A percentile compares a stretch with the other conserved stretches of the same genome.
Conservation (phyloP, 2,888 invertebrate species). For the Leistus spinibarbis region DNA sequence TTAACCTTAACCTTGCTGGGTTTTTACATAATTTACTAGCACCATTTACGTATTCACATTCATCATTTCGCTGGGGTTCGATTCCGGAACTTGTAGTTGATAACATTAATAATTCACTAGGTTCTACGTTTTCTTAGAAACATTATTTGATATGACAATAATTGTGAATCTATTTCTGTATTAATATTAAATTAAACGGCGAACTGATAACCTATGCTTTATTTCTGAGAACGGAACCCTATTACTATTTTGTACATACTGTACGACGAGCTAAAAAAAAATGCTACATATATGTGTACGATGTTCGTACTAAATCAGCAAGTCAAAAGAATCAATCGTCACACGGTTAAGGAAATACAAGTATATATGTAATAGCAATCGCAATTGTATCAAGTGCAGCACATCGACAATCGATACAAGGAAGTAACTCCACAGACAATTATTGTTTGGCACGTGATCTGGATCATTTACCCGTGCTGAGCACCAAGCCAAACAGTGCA, state of each 20-base stretch:
- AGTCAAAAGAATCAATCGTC: too few species aligned
- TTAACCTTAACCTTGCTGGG: background rate
- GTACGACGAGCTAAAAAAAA: too few species aligned
- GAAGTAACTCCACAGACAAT: background rate
- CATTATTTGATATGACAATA: too few species aligned
- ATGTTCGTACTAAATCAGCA: too few species aligned
- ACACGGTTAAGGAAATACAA: background rate
- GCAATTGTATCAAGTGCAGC: background rate
- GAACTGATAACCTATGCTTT: too few species aligned
- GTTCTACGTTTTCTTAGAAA: background rate
- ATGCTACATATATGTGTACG: too few species aligned
- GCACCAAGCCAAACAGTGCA: background rate
- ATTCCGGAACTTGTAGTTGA: background rate
- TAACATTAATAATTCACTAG: background rate
- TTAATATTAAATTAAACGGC: too few species aligned
- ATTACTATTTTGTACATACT: too few species aligned
- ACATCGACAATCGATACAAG: background rate
- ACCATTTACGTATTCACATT: too few species aligned
- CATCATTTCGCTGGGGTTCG: background rate
- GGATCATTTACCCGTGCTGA: background rate
- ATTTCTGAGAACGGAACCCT: too few species aligned
- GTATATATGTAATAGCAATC: background rate
- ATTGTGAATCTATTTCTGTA: too few species aligned
- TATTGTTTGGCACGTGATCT: constrained; percentile 19
- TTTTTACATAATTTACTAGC: background rate